Evolutionary conservation across 2,113 vertebrate species (phyloP), one percentile per base, ranked within the genome.

Genomic region (Psilopogon haemacephalus): DNA sequence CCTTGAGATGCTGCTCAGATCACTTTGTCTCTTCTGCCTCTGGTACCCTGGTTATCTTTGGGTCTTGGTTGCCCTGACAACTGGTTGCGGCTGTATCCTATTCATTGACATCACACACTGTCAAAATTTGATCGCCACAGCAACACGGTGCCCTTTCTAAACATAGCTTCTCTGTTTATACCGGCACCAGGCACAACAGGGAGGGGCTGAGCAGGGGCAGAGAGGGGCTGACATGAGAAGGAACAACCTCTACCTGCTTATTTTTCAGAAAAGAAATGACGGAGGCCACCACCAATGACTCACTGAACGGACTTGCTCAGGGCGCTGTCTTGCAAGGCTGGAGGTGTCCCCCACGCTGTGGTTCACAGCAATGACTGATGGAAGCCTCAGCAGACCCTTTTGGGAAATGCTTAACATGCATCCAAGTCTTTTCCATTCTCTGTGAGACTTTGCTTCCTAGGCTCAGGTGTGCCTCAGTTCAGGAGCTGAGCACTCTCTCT

Each of bases 1-100:
- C 96, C 95, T 96, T 96, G 93, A 89, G 93, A 95, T 84, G 69
- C 91, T 84, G 23, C 87, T 92, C 37, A 75, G 85, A 91, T 94
- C 82, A 87, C 78, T 96, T 80, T 84, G 87, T 81, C 79, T 96
- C 54, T 76, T 94, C 79, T 86, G 89, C 75, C 91, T 84, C 85
- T 94, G 89, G 93, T 94, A 96, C 84, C 82, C 86, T 86, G 88
- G 83, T 96, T 96, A 96, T 96, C 95, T 95, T 95, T 95, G 95
- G 91, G 91, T 78, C 95, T 92, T 71, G 91, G 96, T 96, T 96
- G 93, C 96, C 77, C 95, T 91, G 94, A 77, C 95, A 93, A 94
- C 93, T 30, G 83, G 72, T 95, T 94, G 89, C 12, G 28, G 85
- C 85, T 96, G 87, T 92, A 93, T 95, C 87, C 89, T 75, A 42